phyloP scores from a whole-genome alignment of 2,888 invertebrate genomes.

The Zygogramma bicolorata region DNA sequence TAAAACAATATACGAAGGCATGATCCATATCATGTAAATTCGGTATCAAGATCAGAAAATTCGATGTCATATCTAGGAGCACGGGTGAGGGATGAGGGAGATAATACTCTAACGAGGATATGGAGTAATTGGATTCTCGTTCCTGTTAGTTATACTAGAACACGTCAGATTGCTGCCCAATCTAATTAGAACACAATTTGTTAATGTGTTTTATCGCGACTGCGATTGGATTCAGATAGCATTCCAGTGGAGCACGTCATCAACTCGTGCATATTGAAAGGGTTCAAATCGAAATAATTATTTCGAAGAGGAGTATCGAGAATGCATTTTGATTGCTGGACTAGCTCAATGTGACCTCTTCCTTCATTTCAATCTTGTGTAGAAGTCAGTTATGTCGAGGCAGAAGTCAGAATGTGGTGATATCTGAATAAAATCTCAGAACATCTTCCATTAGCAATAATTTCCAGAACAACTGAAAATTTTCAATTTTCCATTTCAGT shows the following conservation, averaged over 20 bases:
- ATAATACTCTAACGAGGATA: constrained; percentile 57
- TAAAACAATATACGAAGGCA: no score
- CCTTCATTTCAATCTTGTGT: no score
- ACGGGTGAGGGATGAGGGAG: constrained; percentile 28
- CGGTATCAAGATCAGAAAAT: constrained; percentile 43
- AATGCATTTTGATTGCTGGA: background rate
- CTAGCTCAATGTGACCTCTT: no score
- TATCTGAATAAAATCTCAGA: no score
- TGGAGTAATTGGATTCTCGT: constrained; percentile 62
- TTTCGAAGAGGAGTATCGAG: background rate
- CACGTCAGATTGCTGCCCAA: constrained; percentile 68
- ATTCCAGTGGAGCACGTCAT: constrained; percentile 29
- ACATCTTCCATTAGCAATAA: no score
- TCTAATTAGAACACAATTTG: constrained; percentile 68
- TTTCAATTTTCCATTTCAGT: no score
- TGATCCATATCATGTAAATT: constrained; percentile 28
- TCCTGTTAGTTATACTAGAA: constrained; percentile 62
- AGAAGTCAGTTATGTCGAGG: no score
- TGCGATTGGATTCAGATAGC: constrained; percentile 65
- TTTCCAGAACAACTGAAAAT: no score
- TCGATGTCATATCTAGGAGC: constrained; percentile 36
- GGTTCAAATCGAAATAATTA: background rate
- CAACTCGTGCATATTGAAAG: background rate
- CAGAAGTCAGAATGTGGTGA: no score
- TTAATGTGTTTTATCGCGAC: constrained; percentile 67